A percentile compares a stretch with the other conserved stretches of the same genome.
Evolutionary conservation across 2,888 invertebrate genomes (phyloP).

Genomic region (Cacoxenus indagator): DNA sequence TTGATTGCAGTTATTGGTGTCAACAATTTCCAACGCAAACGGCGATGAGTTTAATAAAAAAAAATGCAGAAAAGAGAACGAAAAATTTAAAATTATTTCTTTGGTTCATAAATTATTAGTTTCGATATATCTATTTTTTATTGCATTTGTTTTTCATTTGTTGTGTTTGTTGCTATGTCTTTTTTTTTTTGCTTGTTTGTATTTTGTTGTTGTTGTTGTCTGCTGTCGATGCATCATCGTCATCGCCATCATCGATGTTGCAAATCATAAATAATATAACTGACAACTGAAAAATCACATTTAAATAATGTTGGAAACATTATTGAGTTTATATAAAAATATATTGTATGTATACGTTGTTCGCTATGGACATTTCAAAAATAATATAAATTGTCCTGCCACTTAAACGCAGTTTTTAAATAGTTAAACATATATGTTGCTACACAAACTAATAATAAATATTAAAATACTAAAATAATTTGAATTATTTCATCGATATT

Average conservation of each 20-base stretch:
- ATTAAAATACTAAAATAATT: constrained; percentile 2
- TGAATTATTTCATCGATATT: background rate
- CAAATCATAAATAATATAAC: background rate
- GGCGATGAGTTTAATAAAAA: background rate
- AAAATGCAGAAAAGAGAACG: background rate
- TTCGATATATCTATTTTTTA: background rate
- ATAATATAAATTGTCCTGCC: too few species aligned
- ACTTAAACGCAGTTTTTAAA: too few species aligned
- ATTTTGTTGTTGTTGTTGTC: background rate
- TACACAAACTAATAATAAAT: constrained; percentile 13
- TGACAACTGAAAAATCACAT: constrained; percentile 1
- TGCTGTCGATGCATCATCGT: too few species aligned
- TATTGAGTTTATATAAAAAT: background rate
- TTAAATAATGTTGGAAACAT: constrained; percentile 10
- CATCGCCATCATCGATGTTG: background rate
- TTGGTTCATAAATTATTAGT: background rate
- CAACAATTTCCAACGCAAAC: constrained; percentile 28
- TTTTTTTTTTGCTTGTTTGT: background rate
- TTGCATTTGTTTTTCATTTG: background rate
- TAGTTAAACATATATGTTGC: too few species aligned
- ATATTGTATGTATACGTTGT: too few species aligned
- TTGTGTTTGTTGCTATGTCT: background rate
- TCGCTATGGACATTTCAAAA: too few species aligned
- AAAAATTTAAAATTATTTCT: background rate
- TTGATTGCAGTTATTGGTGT: constrained; percentile 34